Conservation (phyloP, 2,797 vertebrate genomes). For the Chanos chanos region DNA sequence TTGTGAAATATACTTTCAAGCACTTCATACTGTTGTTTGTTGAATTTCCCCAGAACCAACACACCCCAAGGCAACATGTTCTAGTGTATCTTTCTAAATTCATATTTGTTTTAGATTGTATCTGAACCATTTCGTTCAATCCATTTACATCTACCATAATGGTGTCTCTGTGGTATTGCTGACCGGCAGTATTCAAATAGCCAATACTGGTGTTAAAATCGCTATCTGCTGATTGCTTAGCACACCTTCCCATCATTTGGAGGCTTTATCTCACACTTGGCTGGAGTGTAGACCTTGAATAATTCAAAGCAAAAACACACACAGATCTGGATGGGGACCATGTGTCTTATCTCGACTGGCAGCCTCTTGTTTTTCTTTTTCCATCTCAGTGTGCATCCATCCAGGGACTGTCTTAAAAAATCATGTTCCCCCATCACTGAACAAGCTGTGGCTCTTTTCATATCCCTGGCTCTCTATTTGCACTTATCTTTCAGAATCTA, state of each 20-base stretch:
- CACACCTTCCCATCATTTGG: conserved; percentile 31
- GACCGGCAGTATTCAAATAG: conserved; percentile 32
- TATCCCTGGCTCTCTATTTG: too few relatives aligned
- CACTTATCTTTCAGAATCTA: too few relatives aligned
- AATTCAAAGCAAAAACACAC: conserved; percentile 44
- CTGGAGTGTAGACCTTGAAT: conserved; percentile 42
- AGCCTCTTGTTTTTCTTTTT: conserved; percentile 45
- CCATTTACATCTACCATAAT: conserved; percentile 23
- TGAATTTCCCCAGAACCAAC: too few relatives aligned
- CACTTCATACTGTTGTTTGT: too few relatives aligned
- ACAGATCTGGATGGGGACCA: conserved; percentile 37
- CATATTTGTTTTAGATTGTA: conserved; percentile 32
- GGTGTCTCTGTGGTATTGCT: conserved; percentile 31
- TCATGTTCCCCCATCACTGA: too few relatives aligned
- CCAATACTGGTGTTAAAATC: conserved; percentile 27
- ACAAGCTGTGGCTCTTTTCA: too few relatives aligned
- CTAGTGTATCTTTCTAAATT: conserved; percentile 7
- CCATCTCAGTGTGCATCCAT: conserved; percentile 20
- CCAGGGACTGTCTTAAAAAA: not conserved
- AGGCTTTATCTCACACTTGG: conserved; percentile 40
- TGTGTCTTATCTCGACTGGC: conserved; percentile 47
- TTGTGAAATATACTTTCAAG: too few relatives aligned
- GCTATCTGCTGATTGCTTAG: conserved; percentile 29
- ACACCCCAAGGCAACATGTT: too few relatives aligned
- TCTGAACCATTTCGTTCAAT: conserved; percentile 27